A percentile compares a stretch with the other conserved stretches of the same genome.
These are phyloP conservation scores for Lycaena phlaeas DNA, from an alignment of 2,888 invertebrate genomes.

Conservation along the genomic window DNA sequence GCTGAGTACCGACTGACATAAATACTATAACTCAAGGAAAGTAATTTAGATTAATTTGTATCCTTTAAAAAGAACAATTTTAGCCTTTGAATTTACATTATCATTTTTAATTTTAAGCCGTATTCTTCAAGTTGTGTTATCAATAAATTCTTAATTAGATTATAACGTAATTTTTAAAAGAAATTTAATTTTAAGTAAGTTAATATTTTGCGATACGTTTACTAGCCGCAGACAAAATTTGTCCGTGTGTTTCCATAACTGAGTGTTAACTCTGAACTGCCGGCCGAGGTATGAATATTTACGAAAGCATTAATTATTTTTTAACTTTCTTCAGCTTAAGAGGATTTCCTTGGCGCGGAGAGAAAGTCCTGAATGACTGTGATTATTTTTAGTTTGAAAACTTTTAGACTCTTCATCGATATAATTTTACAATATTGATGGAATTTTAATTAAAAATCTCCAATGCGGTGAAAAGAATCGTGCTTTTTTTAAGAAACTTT, in stretches of 20 bases:
- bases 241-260: constrained; percentile 24
- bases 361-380: constrained; percentile 45
- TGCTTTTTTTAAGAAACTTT: too few relatives aligned
- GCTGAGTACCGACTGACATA: too few relatives aligned
- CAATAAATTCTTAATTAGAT: too few relatives aligned
- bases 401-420: constrained; percentile 22
- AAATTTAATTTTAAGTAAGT: too few relatives aligned
- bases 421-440: constrained; percentile 21
- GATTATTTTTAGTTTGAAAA: constrained; percentile 34
- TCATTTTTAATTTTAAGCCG: too few relatives aligned
- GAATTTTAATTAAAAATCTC: constrained; percentile 15
- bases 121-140: too few relatives aligned
- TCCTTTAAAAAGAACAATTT: too few relatives aligned
- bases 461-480: background rate
- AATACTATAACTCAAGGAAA: too few relatives aligned
- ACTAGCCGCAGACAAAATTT: constrained; percentile 14
- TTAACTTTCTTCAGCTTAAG: constrained; percentile 68
- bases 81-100: too few relatives aligned
- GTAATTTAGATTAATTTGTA: too few relatives aligned
- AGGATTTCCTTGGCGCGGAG: constrained; percentile 55
- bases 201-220: too few relatives aligned
- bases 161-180: too few relatives aligned
- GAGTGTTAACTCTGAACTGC: constrained; percentile 64
- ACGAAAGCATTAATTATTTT: constrained; percentile 75
- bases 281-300: constrained; percentile 72